A percentile compares a stretch with the other conserved stretches of the same genome.
Conservation (phyloP, 2,888 invertebrate species). For the Zonitis immaculata region DNA sequence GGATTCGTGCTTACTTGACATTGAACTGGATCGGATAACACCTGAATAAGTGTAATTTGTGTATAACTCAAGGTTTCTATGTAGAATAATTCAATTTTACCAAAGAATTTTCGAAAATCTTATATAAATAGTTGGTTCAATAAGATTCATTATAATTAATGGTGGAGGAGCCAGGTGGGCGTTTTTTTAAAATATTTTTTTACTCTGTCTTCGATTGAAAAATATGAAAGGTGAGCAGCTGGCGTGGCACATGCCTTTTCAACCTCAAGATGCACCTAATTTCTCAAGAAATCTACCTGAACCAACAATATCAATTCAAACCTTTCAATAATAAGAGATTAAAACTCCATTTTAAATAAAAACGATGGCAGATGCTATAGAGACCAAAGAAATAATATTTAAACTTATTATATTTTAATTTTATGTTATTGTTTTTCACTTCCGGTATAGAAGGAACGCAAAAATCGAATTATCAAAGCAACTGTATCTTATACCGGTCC, state of each 20-base stretch:
- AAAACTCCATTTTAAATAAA: not conserved
- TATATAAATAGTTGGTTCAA: conserved; percentile 13
- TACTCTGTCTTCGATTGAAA: not conserved
- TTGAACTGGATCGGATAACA: conserved; percentile 2
- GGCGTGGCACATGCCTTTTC: conserved; percentile 38
- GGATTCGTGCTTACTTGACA: conserved; percentile 3
- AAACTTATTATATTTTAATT: too few species aligned
- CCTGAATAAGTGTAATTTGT: not conserved
- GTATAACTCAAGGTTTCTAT: not conserved
- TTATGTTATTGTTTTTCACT: too few species aligned
- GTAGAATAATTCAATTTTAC: not conserved
- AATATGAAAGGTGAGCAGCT: conserved; percentile 31
- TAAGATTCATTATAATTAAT: conserved; percentile 27
- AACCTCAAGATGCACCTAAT: conserved; percentile 28
- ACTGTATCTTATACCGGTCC: too few species aligned
- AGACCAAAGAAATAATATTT: too few species aligned
- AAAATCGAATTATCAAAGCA: too few species aligned
- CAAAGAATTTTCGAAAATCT: not conserved
- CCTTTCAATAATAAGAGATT: not conserved
- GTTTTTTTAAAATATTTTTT: conserved; percentile 28
- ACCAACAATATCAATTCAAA: not conserved
- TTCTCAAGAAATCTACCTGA: conserved; percentile 18
- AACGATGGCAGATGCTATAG: not conserved
- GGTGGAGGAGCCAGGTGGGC: conserved; percentile 35
- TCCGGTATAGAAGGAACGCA: not conserved